Evolutionary conservation across 2,113 vertebrate genomes (phyloP).

Genomic region (Trinectes maculatus): DNA sequence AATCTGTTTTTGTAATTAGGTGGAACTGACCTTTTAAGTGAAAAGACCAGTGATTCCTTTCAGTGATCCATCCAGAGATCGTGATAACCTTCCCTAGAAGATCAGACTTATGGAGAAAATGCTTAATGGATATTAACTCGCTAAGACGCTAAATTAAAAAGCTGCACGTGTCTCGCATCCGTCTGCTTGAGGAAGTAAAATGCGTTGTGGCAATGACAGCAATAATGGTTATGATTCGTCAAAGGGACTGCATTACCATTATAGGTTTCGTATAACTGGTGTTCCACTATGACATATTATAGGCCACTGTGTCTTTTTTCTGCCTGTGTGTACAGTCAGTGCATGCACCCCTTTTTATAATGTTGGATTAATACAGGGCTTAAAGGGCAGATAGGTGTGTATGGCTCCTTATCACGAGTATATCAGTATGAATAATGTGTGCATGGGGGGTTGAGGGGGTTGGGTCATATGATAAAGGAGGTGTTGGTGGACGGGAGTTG

Average conservation of each 20-base stretch:
- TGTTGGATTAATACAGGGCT: conserved; percentile 55
- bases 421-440: conserved; percentile 68
- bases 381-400: conserved; percentile 48
- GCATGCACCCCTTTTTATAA: conserved; percentile 32
- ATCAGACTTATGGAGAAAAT: neutral
- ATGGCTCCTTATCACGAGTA: conserved; percentile 64
- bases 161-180: neutral
- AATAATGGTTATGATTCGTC: conserved; percentile 53
- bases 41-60: neutral
- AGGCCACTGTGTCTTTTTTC: neutral
- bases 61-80: too few species aligned
- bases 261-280: conserved; percentile 55
- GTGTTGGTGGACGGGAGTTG: conserved; percentile 35
- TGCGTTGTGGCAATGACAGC: conserved; percentile 20
- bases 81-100: neutral
- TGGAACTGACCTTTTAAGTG: neutral
- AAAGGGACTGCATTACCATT: conserved; percentile 48
- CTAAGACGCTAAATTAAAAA: neutral
- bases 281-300: conserved; percentile 36
- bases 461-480: conserved; percentile 52
- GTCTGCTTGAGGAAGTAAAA: conserved; percentile 23
- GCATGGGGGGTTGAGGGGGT: conserved; percentile 11
- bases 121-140: neutral
- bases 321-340: conserved; percentile 29
- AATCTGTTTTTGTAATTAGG: neutral